Percentiles rank a stretch among this genome's conserved stretches.
These are phyloP conservation scores for Thunnus thynnus DNA, from an alignment of 2,113 vertebrate species.

Conservation along the genomic window DNA sequence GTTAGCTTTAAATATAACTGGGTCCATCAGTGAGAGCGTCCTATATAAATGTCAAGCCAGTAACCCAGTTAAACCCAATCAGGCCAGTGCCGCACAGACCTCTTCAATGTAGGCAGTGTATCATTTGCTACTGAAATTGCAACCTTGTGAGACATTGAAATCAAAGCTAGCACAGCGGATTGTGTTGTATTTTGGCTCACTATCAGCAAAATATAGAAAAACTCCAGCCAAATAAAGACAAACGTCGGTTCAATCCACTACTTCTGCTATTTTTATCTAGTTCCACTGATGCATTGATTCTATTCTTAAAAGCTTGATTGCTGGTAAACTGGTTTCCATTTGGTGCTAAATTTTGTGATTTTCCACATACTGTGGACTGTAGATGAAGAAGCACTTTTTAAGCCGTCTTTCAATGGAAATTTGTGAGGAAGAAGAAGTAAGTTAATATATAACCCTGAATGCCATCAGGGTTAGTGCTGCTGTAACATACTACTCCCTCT, in stretches of 20 bases:
- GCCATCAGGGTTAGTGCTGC: not conserved
- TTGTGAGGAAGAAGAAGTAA: not conserved
- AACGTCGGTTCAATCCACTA: not conserved
- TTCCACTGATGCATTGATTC: too few relatives aligned
- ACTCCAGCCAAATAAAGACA: not conserved
- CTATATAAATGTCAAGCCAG: constrained; percentile 6
- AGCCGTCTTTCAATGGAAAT: not conserved
- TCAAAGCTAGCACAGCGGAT: not conserved
- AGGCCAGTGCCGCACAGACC: constrained; percentile 25
- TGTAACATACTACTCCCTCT: not conserved
- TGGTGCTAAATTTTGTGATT: not conserved
- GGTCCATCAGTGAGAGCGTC: not conserved
- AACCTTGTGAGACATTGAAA: not conserved
- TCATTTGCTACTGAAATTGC: not conserved
- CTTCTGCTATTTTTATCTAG: not conserved
- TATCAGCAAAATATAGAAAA: not conserved
- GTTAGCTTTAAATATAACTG: not conserved
- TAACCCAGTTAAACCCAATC: constrained; percentile 44
- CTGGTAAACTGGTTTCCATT: too few relatives aligned
- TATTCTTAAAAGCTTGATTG: too few relatives aligned
- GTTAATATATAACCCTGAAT: not conserved
- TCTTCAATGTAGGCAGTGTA: not conserved
- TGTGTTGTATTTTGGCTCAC: not conserved
- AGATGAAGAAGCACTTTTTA: not conserved
- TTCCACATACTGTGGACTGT: not conserved